phyloP scores from a whole-genome alignment of 2,113 vertebrate species.

The Pao palembangensis region DNA sequence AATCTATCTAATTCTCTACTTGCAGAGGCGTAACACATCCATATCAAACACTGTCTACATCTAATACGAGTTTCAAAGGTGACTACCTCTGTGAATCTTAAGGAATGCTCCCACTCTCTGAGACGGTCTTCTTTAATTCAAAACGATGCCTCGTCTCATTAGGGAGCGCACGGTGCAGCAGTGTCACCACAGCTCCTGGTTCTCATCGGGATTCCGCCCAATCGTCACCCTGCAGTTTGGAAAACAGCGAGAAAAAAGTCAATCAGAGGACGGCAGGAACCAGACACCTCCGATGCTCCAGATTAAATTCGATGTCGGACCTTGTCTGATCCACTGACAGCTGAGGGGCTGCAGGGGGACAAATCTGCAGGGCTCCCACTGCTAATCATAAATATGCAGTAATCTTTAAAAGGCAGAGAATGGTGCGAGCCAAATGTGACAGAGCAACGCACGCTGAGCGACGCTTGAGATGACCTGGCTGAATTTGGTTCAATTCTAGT shows the following conservation, averaged over 20 bases:
- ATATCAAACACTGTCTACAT: too few relatives aligned
- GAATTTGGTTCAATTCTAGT: conserved; percentile 34
- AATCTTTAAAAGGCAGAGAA: conserved; percentile 27
- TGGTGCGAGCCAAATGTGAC: conserved; percentile 10
- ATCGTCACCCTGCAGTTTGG: conserved; percentile 4
- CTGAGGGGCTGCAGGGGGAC: conserved; percentile 50
- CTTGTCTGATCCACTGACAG: conserved; percentile 28
- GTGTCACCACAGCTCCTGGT: background rate
- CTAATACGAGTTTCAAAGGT: too few relatives aligned
- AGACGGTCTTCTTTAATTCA: too few relatives aligned
- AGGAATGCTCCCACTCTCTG: too few relatives aligned
- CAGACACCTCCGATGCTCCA: conserved; percentile 19
- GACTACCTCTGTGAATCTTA: too few relatives aligned
- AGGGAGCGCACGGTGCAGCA: background rate
- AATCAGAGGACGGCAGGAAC: conserved; percentile 21
- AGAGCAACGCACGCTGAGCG: conserved; percentile 9
- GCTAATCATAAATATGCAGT: conserved; percentile 40
- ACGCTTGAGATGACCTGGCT: conserved; percentile 8
- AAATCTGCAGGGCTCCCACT: conserved; percentile 32
- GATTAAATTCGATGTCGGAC: conserved; percentile 41
- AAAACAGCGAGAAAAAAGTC: conserved; percentile 11
- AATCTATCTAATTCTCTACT: too few relatives aligned
- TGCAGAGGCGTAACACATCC: too few relatives aligned
- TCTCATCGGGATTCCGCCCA: conserved; percentile 1
- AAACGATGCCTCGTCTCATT: conserved; percentile 8